Percentiles rank a stretch among this genome's conserved stretches.
Conservation (phyloP, 2,888 invertebrate species). For the Chrysomela aeneicollis region DNA sequence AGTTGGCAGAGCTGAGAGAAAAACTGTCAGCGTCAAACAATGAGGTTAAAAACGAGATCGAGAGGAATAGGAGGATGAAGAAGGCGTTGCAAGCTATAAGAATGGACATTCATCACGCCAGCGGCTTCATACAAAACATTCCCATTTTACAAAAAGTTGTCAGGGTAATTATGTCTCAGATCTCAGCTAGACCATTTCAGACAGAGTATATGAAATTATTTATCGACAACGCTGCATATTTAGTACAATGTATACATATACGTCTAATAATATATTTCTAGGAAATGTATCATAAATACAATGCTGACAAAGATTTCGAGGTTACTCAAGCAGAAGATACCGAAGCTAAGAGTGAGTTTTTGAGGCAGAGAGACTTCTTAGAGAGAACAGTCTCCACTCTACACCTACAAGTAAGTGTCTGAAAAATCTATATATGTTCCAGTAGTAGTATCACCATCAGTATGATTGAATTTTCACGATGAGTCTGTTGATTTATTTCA, state of each 20-base stretch:
- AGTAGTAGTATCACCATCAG: too few species aligned
- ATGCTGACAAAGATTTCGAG: constrained; percentile 73
- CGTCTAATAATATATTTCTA: too few species aligned
- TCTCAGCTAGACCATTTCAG: background rate
- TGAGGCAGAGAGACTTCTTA: constrained; percentile 82
- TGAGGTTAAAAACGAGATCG: constrained; percentile 73
- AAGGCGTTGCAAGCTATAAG: constrained; percentile 77
- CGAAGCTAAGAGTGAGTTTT: constrained; percentile 78
- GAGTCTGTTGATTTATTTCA: too few species aligned
- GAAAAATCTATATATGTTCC: background rate
- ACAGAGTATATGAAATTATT: too few species aligned
- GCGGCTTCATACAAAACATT: constrained; percentile 80
- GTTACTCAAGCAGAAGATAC: constrained; percentile 73
- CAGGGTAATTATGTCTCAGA: constrained; percentile 59
- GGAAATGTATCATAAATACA: constrained; percentile 75
- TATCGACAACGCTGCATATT: too few species aligned
- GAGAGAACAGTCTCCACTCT: constrained; percentile 71
- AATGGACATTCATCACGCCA: constrained; percentile 82
- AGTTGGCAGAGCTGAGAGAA: constrained; percentile 78
- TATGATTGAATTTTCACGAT: too few species aligned
- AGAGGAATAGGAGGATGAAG: constrained; percentile 68
- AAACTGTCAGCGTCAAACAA: constrained; percentile 77
- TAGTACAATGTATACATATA: too few species aligned
- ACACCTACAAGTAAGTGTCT: constrained; percentile 56
- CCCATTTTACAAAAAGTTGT: constrained; percentile 67